Conservation (phyloP, 2,888 invertebrate species). For the Phorcus lineatus region DNA sequence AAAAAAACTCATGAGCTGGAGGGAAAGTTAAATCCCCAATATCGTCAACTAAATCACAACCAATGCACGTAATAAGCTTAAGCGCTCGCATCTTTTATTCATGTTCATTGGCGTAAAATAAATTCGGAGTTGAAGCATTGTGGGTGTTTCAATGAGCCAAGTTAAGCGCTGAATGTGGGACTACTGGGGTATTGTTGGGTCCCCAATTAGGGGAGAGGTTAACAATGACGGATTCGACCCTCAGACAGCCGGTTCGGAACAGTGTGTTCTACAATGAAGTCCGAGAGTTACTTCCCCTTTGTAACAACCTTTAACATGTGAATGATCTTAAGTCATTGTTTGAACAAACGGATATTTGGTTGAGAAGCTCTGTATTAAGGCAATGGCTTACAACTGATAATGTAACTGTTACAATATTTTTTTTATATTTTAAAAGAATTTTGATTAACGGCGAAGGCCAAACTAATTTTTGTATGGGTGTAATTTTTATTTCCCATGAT, state of each 20-base stretch:
- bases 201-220: neutral
- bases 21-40: too few relatives aligned
- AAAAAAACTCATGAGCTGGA: too few relatives aligned
- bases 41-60: neutral
- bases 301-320: neutral
- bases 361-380: too few relatives aligned
- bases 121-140: conserved; percentile 10
- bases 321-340: too few relatives aligned
- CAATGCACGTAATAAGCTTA: conserved; percentile 11
- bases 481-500: too few relatives aligned
- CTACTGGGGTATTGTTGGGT: neutral
- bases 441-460: too few relatives aligned
- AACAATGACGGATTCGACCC: neutral
- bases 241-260: neutral
- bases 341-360: too few relatives aligned
- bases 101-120: neutral
- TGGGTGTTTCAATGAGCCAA: neutral
- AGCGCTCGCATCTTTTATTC: neutral
- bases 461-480: too few relatives aligned
- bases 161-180: neutral
- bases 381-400: too few relatives aligned
- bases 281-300: conserved; percentile 6
- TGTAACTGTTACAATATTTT: too few relatives aligned
- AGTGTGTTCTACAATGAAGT: neutral
- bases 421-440: too few relatives aligned